Evolutionary conservation across 2,888 invertebrate genomes (phyloP), one percentile per base, ranked within the genome.

Genomic region (Thera britannica): DNA sequence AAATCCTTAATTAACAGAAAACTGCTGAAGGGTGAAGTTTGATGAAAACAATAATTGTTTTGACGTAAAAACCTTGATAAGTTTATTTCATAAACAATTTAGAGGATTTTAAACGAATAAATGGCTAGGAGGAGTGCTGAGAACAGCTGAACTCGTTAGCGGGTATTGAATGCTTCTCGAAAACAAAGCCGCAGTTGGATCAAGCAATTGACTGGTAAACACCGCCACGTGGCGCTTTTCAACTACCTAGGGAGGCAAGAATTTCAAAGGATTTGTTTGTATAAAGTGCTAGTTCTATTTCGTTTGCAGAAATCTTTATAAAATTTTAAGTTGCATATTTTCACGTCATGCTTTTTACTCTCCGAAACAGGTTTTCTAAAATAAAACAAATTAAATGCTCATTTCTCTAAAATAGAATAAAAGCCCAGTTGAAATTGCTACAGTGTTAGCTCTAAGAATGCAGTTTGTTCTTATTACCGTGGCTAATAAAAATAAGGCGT

Each of bases 71-170:
- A 70, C 75, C 76, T 74, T 46, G 9, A 76, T 78, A 78, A 79
- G 79, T 81, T 82, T 79, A 79, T 82, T 81, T 72, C 77, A 82
- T 83, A 85, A 85, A 85, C 83, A 86, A 84, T 83, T 82, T 78
- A 71, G 72, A 68, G 70, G 70, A 75, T 74, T 77, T 76, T 76
- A 71, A 79, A 79, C 76, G 79, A 80, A 84, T 83, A 83, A 79
- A 77, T 68, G 59, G 62, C 68, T 48, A 52, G 62, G 58, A 64
- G 62, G 57, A 73, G 73, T 75, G 57, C 71, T 58, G 55, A 62
- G 57, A 83, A 84, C 81, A 79, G 78, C 75, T 68, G 77, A 66
- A 70, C 81, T 89, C 83, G 85, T 87, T 87, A 86, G 83, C 72
- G 79, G 78, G 69, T 75, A 82, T 81, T 80, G 82, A 84, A 80